Evolutionary conservation across 2,797 vertebrate species (phyloP).

Genomic region (Todus mexicanus): DNA sequence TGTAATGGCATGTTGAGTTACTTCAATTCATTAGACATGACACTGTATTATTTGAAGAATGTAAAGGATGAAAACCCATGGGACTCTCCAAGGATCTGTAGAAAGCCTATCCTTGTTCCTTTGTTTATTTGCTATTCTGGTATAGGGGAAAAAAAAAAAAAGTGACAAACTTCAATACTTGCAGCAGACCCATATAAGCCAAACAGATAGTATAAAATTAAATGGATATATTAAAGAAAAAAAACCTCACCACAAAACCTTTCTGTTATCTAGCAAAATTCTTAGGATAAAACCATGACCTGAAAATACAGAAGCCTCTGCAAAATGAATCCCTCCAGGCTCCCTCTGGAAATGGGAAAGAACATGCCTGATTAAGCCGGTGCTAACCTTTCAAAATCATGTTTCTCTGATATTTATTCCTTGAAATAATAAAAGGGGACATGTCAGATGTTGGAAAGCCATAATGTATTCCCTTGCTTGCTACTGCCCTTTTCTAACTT

Average conservation of each 20-base stretch:
- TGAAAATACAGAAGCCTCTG: conserved; percentile 12
- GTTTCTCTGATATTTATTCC: conserved; percentile 47
- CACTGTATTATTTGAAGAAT: neutral
- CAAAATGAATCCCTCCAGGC: conserved; percentile 9
- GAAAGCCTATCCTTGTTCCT: neutral
- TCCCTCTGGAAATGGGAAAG: conserved; percentile 27
- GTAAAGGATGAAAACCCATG: neutral
- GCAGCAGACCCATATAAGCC: neutral
- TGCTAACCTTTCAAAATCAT: conserved; percentile 39
- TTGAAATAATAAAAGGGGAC: conserved; percentile 43
- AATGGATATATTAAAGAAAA: neutral
- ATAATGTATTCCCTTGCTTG: neutral
- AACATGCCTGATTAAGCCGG: conserved; percentile 39
- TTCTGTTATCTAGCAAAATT: neutral
- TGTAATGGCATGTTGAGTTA: neutral
- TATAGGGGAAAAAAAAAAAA: neutral
- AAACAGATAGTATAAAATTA: neutral
- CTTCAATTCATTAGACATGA: neutral
- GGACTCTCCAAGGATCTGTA: neutral
- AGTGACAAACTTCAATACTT: neutral
- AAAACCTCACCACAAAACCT: too few relatives aligned
- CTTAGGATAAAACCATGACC: neutral
- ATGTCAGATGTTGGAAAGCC: neutral
- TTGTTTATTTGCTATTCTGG: neutral
- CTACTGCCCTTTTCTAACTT: conserved; percentile 21